Evolutionary conservation across 2,888 invertebrate genomes (phyloP), one percentile per base, ranked within the genome.

Genomic region (Camptogramma bilineatum): DNA sequence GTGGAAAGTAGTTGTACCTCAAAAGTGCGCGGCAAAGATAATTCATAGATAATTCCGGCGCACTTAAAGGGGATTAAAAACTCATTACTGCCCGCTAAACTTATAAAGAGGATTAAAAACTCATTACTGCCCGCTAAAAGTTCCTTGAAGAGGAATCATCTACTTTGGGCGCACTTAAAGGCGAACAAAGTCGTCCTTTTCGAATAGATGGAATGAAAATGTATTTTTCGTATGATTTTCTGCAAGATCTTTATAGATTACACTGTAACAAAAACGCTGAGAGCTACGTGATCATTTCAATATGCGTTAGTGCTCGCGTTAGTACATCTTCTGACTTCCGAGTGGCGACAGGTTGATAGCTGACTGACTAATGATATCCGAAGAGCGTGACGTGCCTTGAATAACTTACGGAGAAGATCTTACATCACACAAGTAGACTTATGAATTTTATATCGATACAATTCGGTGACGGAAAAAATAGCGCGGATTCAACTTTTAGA

Each of bases 351-450:
- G 62, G 70, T 71, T 75, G 74, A 73, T 76, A 56, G 65, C 64
- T 75, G 78, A 80, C 78, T 80, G 82, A 82, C 72, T 78, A 75
- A 82, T 75, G 70, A 80, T 78, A 80, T 83, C 80, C 81, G 79
- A 76, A 70, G 62, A 64, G 67, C 56, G 68, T 73, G 68, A 76
- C 73, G 70, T 64, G 58, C 50, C 52, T 52, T 70, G 79, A 80
- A 81, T 80, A 70, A 57, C 50, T 67, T 56, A 66, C 42, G 24
- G 61, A 65, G 52, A 73, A 75, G 19, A 57, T 60, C 58, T 64
- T 58, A 31, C 54, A 67, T 62, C 62, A 52, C 58, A 53, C 19
- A 47, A n/a, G 48, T 19, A 19, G 44, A 50, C 31, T 13, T 44
- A 0, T 39, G 13, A 13, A 39, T 31, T 31, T 8, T 31, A 31